Evolutionary conservation across 30 jellyfish, hydroid and myxozoan species (phyloP).

Genomic region (Cassiopea xamachana): DNA sequence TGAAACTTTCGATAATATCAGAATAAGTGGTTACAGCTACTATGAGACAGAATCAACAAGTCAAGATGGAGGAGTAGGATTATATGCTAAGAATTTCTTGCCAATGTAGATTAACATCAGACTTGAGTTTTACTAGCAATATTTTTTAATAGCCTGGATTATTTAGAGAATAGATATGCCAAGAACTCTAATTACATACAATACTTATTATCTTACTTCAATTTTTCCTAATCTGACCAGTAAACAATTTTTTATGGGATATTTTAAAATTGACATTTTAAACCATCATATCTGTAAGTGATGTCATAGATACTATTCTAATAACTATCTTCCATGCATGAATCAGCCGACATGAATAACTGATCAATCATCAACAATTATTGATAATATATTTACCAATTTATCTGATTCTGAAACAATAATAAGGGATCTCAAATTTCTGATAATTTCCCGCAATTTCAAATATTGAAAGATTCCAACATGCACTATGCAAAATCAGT

Average conservation of each 20-base stretch:
- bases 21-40: constrained; percentile 4
- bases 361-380: constrained; percentile 4
- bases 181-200: neutral
- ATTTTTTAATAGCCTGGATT: constrained; percentile 54
- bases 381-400: constrained; percentile 38
- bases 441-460: constrained; percentile 26
- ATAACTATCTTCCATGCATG: constrained; percentile 13
- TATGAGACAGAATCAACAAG: constrained; percentile 27
- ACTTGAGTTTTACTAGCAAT: neutral
- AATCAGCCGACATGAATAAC: constrained; percentile 26
- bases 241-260: constrained; percentile 6
- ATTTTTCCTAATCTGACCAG: constrained; percentile 15
- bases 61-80: constrained; percentile 50
- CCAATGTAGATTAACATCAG: neutral
- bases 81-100: constrained; percentile 28
- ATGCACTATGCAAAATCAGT: constrained; percentile 2
- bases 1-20: neutral
- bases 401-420: neutral
- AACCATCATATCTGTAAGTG: neutral
- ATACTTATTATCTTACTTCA: constrained; percentile 16
- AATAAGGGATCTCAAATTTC: constrained; percentile 16
- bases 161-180: constrained; percentile 13
- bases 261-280: constrained; percentile 45
- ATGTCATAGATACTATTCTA: neutral
- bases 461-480: constrained; percentile 27